phyloP scores from a whole-genome alignment of 2,113 vertebrate genomes.

The Eurypyga helias region DNA sequence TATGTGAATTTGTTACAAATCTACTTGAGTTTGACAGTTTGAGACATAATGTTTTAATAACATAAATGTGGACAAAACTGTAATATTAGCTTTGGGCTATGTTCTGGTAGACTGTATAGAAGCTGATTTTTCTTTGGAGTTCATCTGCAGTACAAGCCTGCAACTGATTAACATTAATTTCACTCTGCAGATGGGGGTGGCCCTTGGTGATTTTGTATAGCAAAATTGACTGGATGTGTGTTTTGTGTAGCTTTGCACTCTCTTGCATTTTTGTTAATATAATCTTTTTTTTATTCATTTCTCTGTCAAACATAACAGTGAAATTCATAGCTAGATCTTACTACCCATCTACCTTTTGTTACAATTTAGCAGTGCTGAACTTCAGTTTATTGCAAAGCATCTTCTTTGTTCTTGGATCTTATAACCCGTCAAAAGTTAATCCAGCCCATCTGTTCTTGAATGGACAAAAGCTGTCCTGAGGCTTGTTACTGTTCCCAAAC shows the following conservation, averaged over 20 bases:
- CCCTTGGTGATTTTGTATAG: not conserved
- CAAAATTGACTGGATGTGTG: not conserved
- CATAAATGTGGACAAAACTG: not conserved
- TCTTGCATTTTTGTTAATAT: not conserved
- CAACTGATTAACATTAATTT: constrained; percentile 50
- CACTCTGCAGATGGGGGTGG: not conserved
- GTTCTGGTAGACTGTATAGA: not conserved
- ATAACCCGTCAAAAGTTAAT: not conserved
- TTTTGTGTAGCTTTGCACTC: not conserved
- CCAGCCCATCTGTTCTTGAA: not conserved
- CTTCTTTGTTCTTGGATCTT: not conserved
- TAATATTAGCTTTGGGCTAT: constrained; percentile 17
- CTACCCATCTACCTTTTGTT: not conserved
- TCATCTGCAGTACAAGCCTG: constrained; percentile 54
- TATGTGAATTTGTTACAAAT: not conserved
- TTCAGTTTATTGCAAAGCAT: not conserved
- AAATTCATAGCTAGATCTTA: not conserved
- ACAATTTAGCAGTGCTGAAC: not conserved
- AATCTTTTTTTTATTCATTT: not conserved
- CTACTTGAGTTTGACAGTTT: not conserved
- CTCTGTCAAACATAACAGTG: not conserved
- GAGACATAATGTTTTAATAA: constrained; percentile 12
- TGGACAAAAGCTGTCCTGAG: constrained; percentile 12
- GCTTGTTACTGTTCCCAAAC: not conserved
- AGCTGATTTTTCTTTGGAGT: constrained; percentile 14